Percentiles rank a stretch among this genome's conserved stretches.
Conservation (phyloP, 1,140 invertebrate species). For the Planococcus citri region DNA sequence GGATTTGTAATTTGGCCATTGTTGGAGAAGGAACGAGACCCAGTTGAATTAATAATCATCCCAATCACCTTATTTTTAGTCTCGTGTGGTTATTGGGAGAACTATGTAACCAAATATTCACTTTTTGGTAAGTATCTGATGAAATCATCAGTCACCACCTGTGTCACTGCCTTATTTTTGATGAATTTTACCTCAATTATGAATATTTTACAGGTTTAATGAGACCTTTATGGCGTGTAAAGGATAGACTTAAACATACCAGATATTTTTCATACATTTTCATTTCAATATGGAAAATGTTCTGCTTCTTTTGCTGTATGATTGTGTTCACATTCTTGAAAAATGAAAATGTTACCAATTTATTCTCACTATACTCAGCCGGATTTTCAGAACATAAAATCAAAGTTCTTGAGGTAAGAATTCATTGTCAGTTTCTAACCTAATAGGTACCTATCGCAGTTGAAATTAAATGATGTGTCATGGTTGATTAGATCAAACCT, state of each 20-base stretch:
- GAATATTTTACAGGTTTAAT: conserved; percentile 49
- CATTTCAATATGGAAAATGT: conserved; percentile 76
- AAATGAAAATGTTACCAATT: conserved; percentile 58
- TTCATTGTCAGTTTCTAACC: conserved; percentile 20
- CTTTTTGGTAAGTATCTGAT: conserved; percentile 45
- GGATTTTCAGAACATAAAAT: conserved; percentile 69
- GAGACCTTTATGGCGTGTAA: conserved; percentile 62
- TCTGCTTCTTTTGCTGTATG: conserved; percentile 61
- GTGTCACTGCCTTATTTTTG: not conserved
- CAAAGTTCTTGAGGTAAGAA: conserved; percentile 55
- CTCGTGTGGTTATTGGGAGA: conserved; percentile 93
- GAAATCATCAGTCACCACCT: not conserved
- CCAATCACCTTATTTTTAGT: conserved; percentile 70
- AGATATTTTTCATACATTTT: conserved; percentile 82
- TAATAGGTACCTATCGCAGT: conserved; percentile 11
- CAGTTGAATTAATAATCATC: conserved; percentile 59
- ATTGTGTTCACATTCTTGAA: conserved; percentile 59
- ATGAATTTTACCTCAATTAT: not conserved
- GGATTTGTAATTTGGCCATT: conserved; percentile 83
- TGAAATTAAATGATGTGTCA: conserved; percentile 34
- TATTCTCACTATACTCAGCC: conserved; percentile 59
- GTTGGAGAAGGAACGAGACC: conserved; percentile 40
- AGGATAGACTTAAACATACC: conserved; percentile 62
- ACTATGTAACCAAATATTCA: conserved; percentile 75
- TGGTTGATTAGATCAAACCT: conserved; percentile 21